Percentiles rank a stretch among this genome's conserved stretches.
These are phyloP conservation scores for Tragelaphus imberbis DNA, from an alignment of 2,113 vertebrate genomes.

Conservation along the genomic window DNA sequence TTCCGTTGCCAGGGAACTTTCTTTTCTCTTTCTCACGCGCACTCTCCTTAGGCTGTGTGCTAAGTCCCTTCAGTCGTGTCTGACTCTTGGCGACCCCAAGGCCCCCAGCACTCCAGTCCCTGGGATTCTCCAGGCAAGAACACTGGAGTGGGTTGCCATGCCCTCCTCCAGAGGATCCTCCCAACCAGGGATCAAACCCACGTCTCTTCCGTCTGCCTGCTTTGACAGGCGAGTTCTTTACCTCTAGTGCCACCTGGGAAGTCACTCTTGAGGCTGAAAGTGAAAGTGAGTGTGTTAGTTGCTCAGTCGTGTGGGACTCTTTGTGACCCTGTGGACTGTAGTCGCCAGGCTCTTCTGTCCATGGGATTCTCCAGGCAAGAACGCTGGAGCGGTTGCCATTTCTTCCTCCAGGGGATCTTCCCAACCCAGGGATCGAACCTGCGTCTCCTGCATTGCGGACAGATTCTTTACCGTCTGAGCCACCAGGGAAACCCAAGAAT, in stretches of 20 bases:
- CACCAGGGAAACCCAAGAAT: neutral
- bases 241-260: neutral
- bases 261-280: neutral
- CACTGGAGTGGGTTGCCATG: neutral
- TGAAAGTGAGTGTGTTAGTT: neutral
- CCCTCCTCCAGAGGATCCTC: neutral
- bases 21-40: neutral
- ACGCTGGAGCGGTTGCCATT: neutral
- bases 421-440: neutral
- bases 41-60: neutral
- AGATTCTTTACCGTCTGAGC: neutral
- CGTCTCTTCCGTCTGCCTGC: neutral
- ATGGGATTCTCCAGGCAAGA: neutral
- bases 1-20: neutral
- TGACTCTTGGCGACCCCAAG: neutral
- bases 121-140: neutral
- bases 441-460: neutral
- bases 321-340: accelerated
- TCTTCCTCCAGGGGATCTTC: neutral
- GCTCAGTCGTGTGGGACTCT: neutral
- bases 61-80: neutral
- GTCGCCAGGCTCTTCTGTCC: neutral
- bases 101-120: neutral
- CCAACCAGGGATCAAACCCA: neutral
- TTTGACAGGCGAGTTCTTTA: neutral